A percentile compares a stretch with the other conserved stretches of the same genome.
These are phyloP conservation scores for Polietes domitor DNA, from an alignment of 2,888 invertebrate genomes.

Conservation along the genomic window DNA sequence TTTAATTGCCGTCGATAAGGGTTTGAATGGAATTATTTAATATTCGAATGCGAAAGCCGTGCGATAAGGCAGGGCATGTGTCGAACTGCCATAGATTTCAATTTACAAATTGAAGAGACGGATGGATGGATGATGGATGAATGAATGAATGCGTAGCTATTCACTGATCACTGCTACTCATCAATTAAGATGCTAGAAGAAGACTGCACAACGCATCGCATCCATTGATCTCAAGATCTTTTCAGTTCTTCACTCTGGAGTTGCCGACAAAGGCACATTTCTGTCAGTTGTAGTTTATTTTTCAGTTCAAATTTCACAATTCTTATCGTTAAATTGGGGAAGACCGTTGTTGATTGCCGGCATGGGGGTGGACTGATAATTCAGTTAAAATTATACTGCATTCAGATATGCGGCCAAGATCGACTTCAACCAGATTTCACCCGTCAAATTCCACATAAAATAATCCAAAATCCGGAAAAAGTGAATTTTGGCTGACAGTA, in stretches of 20 bases:
- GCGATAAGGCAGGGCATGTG: neutral
- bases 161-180: too few species aligned
- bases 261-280: slow-evolving; percentile 6
- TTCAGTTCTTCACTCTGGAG: neutral
- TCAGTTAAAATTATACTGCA: too few species aligned
- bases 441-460: too few species aligned
- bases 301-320: neutral
- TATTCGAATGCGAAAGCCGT: neutral
- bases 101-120: neutral
- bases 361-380: neutral
- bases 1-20: neutral
- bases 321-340: slow-evolving; percentile 3
- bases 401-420: too few species aligned
- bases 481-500: too few species aligned
- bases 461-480: too few species aligned
- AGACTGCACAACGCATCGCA: neutral
- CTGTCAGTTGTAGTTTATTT: neutral
- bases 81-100: neutral
- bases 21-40: neutral
- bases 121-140: neutral
- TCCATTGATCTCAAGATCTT: neutral
- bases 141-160: neutral
- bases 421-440: too few species aligned
- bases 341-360: neutral
- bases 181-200: neutral